Evolutionary conservation across 2,113 vertebrate species (phyloP).

Genomic region (Pantherophis guttatus): DNA sequence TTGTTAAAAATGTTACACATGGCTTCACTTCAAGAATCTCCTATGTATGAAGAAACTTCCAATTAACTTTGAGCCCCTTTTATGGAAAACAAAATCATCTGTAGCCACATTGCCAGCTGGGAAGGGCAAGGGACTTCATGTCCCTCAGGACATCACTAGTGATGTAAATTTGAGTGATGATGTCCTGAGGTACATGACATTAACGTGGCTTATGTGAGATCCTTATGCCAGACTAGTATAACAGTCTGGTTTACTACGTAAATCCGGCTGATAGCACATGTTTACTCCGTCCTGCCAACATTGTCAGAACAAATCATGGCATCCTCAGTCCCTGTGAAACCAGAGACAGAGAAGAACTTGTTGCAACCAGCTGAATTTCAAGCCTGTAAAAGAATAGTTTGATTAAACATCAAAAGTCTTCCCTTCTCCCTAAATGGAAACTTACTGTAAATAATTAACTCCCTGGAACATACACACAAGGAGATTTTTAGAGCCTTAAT

Average conservation of each 20-base stretch:
- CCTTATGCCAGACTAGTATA: neutral
- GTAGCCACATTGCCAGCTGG: neutral
- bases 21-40: neutral
- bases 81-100: neutral
- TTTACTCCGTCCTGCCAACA: neutral
- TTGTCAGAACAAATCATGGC: neutral
- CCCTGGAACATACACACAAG: neutral
- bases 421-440: neutral
- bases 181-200: neutral
- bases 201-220: neutral
- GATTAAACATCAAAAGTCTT: neutral
- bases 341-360: fast-evolving
- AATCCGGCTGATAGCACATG: neutral
- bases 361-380: neutral
- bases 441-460: constrained; percentile 4
- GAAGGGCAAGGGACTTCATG: neutral
- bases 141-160: neutral
- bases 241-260: neutral
- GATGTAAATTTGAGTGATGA: neutral
- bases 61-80: neutral
- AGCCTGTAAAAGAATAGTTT: neutral
- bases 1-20: neutral
- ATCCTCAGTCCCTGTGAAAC: neutral
- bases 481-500: neutral
- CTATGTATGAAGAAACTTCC: neutral